Conservation (phyloP, 2,113 vertebrate species). For the Scalopus aquaticus region DNA sequence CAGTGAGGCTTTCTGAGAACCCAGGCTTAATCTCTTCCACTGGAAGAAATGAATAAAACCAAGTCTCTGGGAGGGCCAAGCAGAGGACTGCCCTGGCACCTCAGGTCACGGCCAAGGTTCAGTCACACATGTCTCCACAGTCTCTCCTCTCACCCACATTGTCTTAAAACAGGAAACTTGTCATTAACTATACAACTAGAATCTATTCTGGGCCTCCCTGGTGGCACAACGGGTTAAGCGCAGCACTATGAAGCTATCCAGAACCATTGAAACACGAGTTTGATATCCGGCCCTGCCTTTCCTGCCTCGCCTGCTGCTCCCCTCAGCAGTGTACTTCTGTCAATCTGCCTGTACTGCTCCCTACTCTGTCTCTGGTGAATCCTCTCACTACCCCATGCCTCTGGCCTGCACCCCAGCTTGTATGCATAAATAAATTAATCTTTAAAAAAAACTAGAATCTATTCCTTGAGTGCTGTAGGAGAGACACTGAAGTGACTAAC, state of each 20-base stretch:
- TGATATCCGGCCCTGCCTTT: too few relatives aligned
- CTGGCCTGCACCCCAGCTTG: too few relatives aligned
- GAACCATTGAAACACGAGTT: too few relatives aligned
- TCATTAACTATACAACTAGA: neutral
- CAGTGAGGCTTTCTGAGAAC: neutral
- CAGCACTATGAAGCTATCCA: too few relatives aligned
- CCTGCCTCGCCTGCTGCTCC: too few relatives aligned
- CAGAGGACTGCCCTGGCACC: neutral
- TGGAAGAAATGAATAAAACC: neutral
- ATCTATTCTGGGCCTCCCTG: too few relatives aligned
- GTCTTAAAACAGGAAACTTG: neutral
- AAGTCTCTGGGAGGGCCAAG: neutral
- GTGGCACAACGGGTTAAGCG: too few relatives aligned
- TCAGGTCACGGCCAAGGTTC: neutral
- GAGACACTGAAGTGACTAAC: neutral
- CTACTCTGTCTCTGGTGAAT: too few relatives aligned
- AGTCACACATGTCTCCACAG: neutral
- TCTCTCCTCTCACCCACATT: neutral
- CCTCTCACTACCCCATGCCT: too few relatives aligned
- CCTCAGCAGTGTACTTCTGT: too few relatives aligned
- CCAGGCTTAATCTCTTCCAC: neutral
- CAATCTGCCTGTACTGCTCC: too few relatives aligned
- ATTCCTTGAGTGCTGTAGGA: neutral
- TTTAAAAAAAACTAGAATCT: neutral
- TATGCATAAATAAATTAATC: too few relatives aligned